Evolutionary conservation across 2,797 vertebrate genomes (phyloP).

Genomic region (Prionace glauca): DNA sequence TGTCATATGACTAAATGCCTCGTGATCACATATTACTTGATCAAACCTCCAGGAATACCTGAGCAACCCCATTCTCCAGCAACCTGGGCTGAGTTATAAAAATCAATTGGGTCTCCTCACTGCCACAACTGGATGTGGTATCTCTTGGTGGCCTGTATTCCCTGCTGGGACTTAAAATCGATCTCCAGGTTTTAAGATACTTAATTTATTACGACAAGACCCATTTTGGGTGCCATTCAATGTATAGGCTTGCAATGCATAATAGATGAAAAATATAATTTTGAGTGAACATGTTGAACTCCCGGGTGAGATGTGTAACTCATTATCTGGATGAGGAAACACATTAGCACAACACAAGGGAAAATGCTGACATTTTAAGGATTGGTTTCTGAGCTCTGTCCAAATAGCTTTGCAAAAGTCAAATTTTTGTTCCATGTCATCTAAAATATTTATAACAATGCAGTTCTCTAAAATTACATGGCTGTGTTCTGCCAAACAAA

Average conservation of each 20-base stretch:
- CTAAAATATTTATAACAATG: constrained; percentile 19
- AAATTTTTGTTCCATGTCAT: background rate
- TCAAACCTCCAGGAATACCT: background rate
- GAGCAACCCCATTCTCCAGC: background rate
- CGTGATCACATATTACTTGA: no score
- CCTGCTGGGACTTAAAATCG: background rate
- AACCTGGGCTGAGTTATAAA: background rate
- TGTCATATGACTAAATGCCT: background rate
- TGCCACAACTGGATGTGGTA: background rate
- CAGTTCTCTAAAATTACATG: background rate
- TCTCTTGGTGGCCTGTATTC: background rate
- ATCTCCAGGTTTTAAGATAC: background rate
- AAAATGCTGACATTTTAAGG: background rate
- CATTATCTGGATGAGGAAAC: background rate
- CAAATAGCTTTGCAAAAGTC: background rate
- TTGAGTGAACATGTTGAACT: background rate
- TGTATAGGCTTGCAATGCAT: background rate
- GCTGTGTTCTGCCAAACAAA: background rate
- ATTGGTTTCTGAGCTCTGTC: background rate
- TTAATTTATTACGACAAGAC: background rate
- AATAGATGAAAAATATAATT: background rate
- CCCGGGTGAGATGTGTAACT: background rate
- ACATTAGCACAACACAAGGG: background rate
- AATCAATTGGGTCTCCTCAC: background rate
- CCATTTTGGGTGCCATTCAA: background rate